Base-by-base conservation (phyloP, 1,140 invertebrate genomes). In the Camponotus pennsylvanicus region DNA sequence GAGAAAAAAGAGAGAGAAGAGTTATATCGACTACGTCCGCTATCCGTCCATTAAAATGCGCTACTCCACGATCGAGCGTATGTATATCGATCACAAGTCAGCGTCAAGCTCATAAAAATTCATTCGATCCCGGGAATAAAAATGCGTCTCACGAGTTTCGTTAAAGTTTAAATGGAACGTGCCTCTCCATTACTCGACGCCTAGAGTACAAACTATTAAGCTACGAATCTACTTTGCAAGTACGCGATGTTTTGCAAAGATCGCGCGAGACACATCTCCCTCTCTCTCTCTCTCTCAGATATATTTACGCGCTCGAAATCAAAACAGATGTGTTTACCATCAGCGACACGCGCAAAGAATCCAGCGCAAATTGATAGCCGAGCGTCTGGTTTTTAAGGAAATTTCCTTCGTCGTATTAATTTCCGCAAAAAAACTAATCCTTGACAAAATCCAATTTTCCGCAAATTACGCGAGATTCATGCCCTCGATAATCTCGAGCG, bases 71-170 rank as follows among this genome's bases (percentile, higher is more conserved):
- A 75, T 75, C 79, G 69, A 49, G 55, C 34, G 13, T 75, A 75
- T 32, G 55, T 83, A 73, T 73, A 83, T 83, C 67, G 79, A 83
- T 83, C 79, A 83, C 79, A 75, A 83, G 79, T 83, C 79, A 73
- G 42, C 49, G 64, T 15, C 15, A 52, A 18, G 40, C 13, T 83
- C 79, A 83, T 75, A 73, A 83, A 83, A 83, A 75, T 83, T 83
- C 79, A 83, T 83, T 67, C 27, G 55, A 61, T 59, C 13, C 69
- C 79, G 67, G 3, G 55, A 83, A 85, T 77, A 77, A 85, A 85
- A 79, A 85, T 77, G 75, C 75, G 75, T 57, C 83, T 64, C 75
- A 40, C 75, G 83, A 67, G 49, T 85, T 85, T 78, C 71, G 63
- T 66, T 85, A 79, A 80, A 85, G 63, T 76, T 85, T 66, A 79